Conservation (phyloP, 2,888 invertebrate species). For the Rhamnusium bicolor region DNA sequence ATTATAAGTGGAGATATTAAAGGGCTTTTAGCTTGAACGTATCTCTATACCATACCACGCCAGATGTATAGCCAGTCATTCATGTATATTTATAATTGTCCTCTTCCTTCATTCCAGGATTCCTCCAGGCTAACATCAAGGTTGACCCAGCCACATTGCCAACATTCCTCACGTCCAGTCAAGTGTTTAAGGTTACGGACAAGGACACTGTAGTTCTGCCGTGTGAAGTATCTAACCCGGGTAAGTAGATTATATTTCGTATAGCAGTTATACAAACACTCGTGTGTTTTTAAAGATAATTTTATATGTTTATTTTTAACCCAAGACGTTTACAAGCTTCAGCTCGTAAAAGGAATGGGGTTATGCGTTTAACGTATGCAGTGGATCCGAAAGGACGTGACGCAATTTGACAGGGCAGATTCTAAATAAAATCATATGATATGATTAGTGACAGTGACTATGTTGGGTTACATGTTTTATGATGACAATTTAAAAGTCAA, state of each 20-base stretch:
- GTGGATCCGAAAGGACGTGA: no score
- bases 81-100: constrained; percentile 42
- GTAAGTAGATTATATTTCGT: constrained; percentile 69
- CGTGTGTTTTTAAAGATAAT: background rate
- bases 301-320: background rate
- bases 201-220: constrained; percentile 75
- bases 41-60: constrained; percentile 8
- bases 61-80: constrained; percentile 31
- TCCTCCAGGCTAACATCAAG: constrained; percentile 65
- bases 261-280: background rate
- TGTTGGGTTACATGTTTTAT: no score
- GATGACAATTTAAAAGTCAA: no score
- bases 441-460: no score
- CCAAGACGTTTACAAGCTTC: no score
- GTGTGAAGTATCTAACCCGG: constrained; percentile 75
- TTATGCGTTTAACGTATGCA: no score
- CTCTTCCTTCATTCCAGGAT: constrained; percentile 60
- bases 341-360: no score
- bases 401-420: no score
- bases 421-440: no score
- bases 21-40: constrained; percentile 31
- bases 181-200: constrained; percentile 74
- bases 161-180: constrained; percentile 70
- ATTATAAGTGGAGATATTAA: constrained; percentile 36
- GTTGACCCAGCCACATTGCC: constrained; percentile 68